Conservation (phyloP, 2,888 invertebrate species). For the Steinernema scapterisci region DNA sequence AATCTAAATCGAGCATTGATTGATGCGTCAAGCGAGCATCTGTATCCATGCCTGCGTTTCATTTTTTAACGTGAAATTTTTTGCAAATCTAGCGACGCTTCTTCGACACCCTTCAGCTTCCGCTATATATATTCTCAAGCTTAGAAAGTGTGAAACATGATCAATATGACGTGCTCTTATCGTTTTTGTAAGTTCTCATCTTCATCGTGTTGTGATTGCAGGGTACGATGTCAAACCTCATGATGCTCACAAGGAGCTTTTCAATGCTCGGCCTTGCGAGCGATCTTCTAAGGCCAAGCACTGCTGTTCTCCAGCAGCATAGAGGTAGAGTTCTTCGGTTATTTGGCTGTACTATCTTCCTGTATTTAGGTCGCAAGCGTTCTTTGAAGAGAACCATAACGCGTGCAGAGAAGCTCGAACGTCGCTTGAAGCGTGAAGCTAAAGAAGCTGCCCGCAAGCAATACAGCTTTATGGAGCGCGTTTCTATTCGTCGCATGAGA, state of each 20-base stretch:
- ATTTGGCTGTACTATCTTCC: no score
- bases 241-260: neutral
- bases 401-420: constrained; percentile 56
- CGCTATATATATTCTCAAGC: no score
- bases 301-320: constrained; percentile 19
- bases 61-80: no score
- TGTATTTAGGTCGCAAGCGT: constrained; percentile 55
- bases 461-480: constrained; percentile 63
- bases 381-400: constrained; percentile 58
- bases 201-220: neutral
- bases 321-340: constrained; percentile 1
- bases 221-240: neutral
- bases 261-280: neutral
- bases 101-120: no score
- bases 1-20: no score
- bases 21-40: no score
- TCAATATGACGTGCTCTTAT: no score
- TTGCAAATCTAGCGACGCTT: no score
- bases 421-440: constrained; percentile 61
- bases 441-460: constrained; percentile 64
- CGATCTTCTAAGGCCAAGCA: neutral
- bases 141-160: no score
- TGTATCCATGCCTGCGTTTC: no score
- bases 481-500: constrained; percentile 62
- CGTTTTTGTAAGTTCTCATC: no score